Evolutionary conservation across 2,888 invertebrate species (phyloP).

Genomic region (Cerastoderma edule): DNA sequence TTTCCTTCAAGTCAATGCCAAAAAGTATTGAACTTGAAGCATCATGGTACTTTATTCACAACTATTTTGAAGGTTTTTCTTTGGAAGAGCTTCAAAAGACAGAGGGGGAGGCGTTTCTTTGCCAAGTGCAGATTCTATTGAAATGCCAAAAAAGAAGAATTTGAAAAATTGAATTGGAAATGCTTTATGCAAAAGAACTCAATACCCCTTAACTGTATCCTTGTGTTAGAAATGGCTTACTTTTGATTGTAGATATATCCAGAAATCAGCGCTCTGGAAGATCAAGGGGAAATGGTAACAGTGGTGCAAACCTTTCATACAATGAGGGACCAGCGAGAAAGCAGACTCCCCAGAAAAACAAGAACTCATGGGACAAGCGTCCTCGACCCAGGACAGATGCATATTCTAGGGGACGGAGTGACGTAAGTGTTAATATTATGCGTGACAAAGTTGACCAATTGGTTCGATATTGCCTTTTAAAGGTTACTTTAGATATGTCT

Average conservation of each 20-base stretch:
- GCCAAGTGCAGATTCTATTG: no score
- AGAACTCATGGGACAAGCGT: conserved; percentile 88
- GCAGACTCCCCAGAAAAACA: conserved; percentile 88
- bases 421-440: conserved; percentile 68
- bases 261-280: conserved; percentile 63
- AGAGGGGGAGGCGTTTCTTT: no score
- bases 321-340: conserved; percentile 84
- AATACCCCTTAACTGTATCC: no score
- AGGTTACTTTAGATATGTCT: background rate
- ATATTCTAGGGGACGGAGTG: conserved; percentile 87
- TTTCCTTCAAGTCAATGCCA: no score
- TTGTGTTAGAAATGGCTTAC: no score
- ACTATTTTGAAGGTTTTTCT: no score
- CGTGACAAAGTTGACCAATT: background rate
- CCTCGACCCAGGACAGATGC: conserved; percentile 88
- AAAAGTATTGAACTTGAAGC: no score
- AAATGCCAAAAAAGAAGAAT: no score
- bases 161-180: no score
- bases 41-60: no score
- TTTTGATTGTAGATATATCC: conserved; percentile 48
- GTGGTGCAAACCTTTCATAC: conserved; percentile 61
- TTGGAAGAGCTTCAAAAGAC: no score
- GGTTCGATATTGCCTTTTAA: background rate
- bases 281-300: conserved; percentile 59
- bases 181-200: no score